Conservation (phyloP, 2,888 invertebrate species). For the Calliphora vomitoria region DNA sequence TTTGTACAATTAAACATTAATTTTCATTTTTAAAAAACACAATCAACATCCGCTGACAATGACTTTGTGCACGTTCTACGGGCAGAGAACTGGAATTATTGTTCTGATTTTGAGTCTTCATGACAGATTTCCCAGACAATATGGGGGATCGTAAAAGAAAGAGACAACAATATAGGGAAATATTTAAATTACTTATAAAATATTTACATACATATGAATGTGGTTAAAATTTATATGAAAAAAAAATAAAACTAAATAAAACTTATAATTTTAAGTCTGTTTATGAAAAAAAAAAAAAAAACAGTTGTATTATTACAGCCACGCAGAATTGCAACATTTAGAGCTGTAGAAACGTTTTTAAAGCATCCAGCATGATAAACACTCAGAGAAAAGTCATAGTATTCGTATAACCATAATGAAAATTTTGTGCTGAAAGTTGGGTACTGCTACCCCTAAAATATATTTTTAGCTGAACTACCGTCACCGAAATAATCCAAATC, state of each 20-base stretch:
- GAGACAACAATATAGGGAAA: conserved; percentile 17
- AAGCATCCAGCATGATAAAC: neutral
- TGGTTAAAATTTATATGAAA: conserved; percentile 18
- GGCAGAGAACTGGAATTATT: conserved; percentile 19
- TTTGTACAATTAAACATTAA: neutral
- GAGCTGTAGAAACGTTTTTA: neutral
- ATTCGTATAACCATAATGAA: neutral
- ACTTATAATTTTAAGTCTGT: neutral
- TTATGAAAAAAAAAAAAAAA: conserved; percentile 23
- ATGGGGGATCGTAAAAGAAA: conserved; percentile 2
- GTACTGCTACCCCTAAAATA: no score
- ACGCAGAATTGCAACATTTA: conserved; percentile 25
- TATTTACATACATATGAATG: neutral
- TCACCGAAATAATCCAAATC: no score
- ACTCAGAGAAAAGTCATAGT: neutral
- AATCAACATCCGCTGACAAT: conserved; percentile 58
- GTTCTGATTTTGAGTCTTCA: conserved; percentile 1
- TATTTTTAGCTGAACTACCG: no score
- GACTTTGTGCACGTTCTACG: conserved; percentile 55
- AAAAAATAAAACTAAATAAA: neutral
- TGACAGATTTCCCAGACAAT: conserved; percentile 10
- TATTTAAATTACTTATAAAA: conserved; percentile 26
- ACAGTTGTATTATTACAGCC: conserved; percentile 43
- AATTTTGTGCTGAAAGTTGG: no score
- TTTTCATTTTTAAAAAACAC: conserved; percentile 5